Evolutionary conservation across 2,888 invertebrate genomes (phyloP), one percentile per base, ranked within the genome.

Genomic region (Podabrus alpinus): DNA sequence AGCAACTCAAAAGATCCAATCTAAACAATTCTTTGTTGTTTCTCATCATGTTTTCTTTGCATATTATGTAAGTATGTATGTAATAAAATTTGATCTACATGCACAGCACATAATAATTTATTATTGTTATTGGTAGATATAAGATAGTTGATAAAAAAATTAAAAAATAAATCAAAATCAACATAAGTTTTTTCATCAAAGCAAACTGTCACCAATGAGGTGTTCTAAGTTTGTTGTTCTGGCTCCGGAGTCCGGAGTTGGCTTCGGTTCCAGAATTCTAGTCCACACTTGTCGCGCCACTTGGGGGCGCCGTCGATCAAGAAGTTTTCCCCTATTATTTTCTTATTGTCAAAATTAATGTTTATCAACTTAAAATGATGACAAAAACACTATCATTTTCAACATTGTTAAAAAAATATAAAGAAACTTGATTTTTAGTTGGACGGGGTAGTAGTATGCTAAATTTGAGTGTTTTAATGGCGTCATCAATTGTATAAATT

Each of bases 211-310:
- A 45, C 45, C 45, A 45, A 45, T 5, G 45, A 45, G 45, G 45
- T 45, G 45, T n/a, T 45, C 45, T 1, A n/a, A 45, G 45, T 45
- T 45, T 78, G 74, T 78, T 79, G 74, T 77, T 74, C 73, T 80
- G 80, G 80, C 80, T 79, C 79, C 80, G 73, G 74, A 66, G 76
- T 77, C 79, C 19, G 59, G 77, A 79, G 75, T 79, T 80, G 78
- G 78, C 82, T 82, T 83, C 83, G 79, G 79, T 79, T 79, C 82
- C 80, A 83, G 84, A 83, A 82, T 82, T 83, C 74, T 79, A 79
- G 84, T 83, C 83, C 83, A 82, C 84, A 83, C 80, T 77, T 81
- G 84, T 81, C 84, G 82, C 83, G 84, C 78, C 85, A 79, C 79
- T 75, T 79, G 62, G 75, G 83, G 83, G 82, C 83, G 84, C 83